Conservation (phyloP, 2,888 invertebrate species). For the Lasioglossum leucozonium region DNA sequence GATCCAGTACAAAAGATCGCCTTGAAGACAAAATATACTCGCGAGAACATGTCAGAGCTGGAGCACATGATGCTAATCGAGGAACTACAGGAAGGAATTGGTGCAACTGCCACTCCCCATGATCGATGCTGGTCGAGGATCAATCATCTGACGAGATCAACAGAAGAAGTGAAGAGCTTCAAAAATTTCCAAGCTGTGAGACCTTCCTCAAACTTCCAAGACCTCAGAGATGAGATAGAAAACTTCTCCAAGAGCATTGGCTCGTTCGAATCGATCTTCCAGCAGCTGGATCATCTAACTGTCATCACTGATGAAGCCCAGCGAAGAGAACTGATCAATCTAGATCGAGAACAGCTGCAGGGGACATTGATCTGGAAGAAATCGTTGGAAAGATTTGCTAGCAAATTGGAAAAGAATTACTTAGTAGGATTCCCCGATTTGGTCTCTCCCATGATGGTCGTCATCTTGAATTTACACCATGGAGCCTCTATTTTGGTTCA, state of each 20-base stretch:
- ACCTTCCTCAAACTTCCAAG: conserved; percentile 72
- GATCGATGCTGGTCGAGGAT: conserved; percentile 73
- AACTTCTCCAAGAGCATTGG: conserved; percentile 80
- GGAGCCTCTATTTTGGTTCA: conserved; percentile 87
- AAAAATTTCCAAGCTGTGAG: conserved; percentile 75
- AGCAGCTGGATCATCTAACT: conserved; percentile 57
- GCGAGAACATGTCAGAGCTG: conserved; percentile 89
- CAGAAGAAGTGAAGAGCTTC: conserved; percentile 64
- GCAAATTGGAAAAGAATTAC: conserved; percentile 86
- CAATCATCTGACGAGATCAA: conserved; percentile 31
- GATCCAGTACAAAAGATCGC: conserved; percentile 94
- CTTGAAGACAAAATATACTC: conserved; percentile 89
- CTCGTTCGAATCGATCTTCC: conserved; percentile 82
- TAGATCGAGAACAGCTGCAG: conserved; percentile 68
- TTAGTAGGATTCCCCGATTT: conserved; percentile 92
- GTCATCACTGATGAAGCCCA: neutral
- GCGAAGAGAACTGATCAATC: conserved; percentile 34
- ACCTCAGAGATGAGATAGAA: conserved; percentile 78
- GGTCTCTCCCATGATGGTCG: conserved; percentile 89
- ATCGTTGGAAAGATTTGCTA: conserved; percentile 86
- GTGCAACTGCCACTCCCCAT: conserved; percentile 78
- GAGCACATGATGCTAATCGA: conserved; percentile 86
- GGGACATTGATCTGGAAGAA: conserved; percentile 86
- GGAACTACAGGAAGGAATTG: conserved; percentile 85
- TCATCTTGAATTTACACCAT: conserved; percentile 88